Percentiles rank a stretch among this genome's conserved stretches.
phyloP scores from a whole-genome alignment of 1,140 invertebrate genomes.

The Condylostylus longicornis region DNA sequence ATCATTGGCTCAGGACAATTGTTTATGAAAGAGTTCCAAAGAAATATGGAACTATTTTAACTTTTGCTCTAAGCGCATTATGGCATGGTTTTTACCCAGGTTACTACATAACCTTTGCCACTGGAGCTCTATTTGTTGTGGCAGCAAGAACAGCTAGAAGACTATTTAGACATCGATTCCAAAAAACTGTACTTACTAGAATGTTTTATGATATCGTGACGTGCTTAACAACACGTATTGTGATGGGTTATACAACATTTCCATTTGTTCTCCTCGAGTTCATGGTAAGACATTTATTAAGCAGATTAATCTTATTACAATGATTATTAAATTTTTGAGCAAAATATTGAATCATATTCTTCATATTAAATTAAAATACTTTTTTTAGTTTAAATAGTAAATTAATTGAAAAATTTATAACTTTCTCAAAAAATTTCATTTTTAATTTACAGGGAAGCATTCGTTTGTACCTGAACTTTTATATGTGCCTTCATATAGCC shows the following conservation, averaged over 20 bases:
- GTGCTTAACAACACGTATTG: conserved; percentile 59
- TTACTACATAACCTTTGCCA: conserved; percentile 90
- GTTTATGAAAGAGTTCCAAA: conserved; percentile 67
- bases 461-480: conserved; percentile 48
- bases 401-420: too few species aligned
- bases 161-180: conserved; percentile 45
- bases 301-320: too few species aligned
- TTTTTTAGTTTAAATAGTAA: neutral
- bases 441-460: conserved; percentile 36
- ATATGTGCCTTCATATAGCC: conserved; percentile 43
- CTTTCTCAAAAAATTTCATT: conserved; percentile 1
- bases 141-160: conserved; percentile 65
- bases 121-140: conserved; percentile 72
- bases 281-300: conserved; percentile 25
- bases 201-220: conserved; percentile 64
- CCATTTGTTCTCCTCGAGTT: conserved; percentile 83
- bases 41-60: conserved; percentile 47
- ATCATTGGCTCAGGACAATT: conserved; percentile 71
- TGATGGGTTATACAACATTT: conserved; percentile 74
- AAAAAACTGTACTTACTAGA: conserved; percentile 34
- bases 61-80: conserved; percentile 77
- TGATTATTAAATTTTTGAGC: too few species aligned
- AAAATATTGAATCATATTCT: neutral
- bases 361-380: neutral
- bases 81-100: conserved; percentile 98